Conservation (phyloP, 2,888 invertebrate genomes). For the Pristionchus arcanus region DNA sequence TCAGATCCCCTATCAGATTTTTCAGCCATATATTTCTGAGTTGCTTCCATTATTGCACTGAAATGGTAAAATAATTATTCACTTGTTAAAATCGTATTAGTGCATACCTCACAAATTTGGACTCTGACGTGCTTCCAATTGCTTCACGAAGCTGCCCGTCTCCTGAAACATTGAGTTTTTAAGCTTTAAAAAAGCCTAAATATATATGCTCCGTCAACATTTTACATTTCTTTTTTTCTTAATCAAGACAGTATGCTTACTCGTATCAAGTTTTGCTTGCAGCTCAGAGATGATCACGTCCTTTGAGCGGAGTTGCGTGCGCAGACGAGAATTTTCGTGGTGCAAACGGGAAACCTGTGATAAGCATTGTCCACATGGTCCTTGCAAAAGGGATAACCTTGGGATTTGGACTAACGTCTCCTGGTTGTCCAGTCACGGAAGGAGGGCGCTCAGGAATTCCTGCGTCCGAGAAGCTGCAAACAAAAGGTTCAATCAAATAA, state of each 20-base stretch:
- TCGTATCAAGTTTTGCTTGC: constrained; percentile 16
- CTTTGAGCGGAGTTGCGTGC: constrained; percentile 21
- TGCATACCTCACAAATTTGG: constrained; percentile 12
- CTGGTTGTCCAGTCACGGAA: neutral
- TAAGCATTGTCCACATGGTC: neutral
- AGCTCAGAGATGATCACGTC: constrained; percentile 30
- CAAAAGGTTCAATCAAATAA: neutral
- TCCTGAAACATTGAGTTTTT: neutral
- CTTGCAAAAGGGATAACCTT: neutral
- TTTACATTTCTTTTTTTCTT: neutral
- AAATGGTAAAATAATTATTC: neutral
- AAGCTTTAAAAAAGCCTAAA: neutral
- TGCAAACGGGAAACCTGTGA: constrained; percentile 17
- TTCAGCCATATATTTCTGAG: constrained; percentile 49
- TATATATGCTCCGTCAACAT: neutral
- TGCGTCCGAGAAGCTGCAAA: constrained; percentile 11
- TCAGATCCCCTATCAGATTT: constrained; percentile 16
- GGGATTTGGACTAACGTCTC: constrained; percentile 43
- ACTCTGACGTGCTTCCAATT: neutral
- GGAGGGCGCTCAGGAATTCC: constrained; percentile 39
- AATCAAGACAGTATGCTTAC: neutral
- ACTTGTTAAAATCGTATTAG: neutral
- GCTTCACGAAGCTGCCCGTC: constrained; percentile 24
- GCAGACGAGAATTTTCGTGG: constrained; percentile 40
- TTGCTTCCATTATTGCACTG: constrained; percentile 47